Evolutionary conservation across 2,797 vertebrate genomes (phyloP), one percentile per base, ranked within the genome.

Genomic region (Danio aesculapii): DNA sequence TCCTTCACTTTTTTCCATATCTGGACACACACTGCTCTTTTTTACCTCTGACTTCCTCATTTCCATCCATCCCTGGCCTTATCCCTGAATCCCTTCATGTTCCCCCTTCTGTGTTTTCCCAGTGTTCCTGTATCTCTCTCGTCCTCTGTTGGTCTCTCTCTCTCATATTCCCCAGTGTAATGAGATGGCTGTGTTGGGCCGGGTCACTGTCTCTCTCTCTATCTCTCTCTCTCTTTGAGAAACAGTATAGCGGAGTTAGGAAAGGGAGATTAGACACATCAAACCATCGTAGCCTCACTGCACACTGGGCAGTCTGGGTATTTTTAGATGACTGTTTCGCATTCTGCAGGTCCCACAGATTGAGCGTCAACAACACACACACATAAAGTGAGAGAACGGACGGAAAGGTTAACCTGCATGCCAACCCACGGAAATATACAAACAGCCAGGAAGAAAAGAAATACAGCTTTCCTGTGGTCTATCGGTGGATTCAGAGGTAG

Each of bases 261-360:
- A 76, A 73, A 75, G 55, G 61, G 78, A 84, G 85, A 84, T 86
- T 84, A 84, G 83, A 70, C 81, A 79, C 83, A 84, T 86, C 81
- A 86, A 82, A 71, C 83, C 63, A 8, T 46, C 70, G 77, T 81
- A 70, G 78, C 77, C 81, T 83, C 83, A 72, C 59, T 80, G 70
- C 83, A 86, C 75, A 78, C 75, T 81, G 75, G 77, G 83, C 77
- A 72, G 81, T 79, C 81, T 49, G 81, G 77, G 66, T 84, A 86
- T 86, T 86, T 86, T 83, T 86, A 84, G 85, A 84, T 68, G 80
- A 83, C 77, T 72, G 66, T 84, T 86, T 83, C 59, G 74, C 78
- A 75, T 84, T 79, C 55, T 78, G 70, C 59, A 81, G 77, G 63
- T 61, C 80, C 12, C 72, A 61, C 80, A 70, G 63, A 82, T 70